Base-by-base conservation (phyloP, 2,113 vertebrate species). In the Grantiella picta region DNA sequence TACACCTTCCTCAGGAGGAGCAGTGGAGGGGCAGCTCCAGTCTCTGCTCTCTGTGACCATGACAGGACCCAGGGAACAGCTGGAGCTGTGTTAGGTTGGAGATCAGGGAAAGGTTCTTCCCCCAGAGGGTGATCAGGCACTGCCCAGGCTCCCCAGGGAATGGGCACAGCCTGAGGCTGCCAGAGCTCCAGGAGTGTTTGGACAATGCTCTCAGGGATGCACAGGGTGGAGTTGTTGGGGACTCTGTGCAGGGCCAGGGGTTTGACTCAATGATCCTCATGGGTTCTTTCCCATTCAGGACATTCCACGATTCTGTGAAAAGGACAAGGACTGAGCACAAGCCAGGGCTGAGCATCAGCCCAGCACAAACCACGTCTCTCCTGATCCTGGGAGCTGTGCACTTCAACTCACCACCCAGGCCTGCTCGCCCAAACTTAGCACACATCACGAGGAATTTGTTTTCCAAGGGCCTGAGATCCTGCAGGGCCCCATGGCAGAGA, bases 221-320 rank as follows among this genome's bases (percentile, higher is more conserved):
- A 0, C 40, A 54, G 40, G 38, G 20, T 25, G 49, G 25, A 31
- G 10, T 7, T 35, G 29, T 4, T 56, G 50, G 21, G 56, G n/a
- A 3, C n/a, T 29, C 56, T 47, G 54, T 0, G 56, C 23, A 5
- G 19, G 19, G 1, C 0, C 21, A 27, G 25, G 25, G 0, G 24
- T 0, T 54, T 29, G 29, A 5, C 6, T 25, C 0, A 0, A 1
- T 31, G 49, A 27, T 42, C 21, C 25, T 5, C 31, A 1, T 10
- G 35, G 17, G 25, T 56, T 57, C 31, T 21, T 64, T 71, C 66
- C 25, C 4, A 14, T n/a, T 25, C 57, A 54, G 29, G 29, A 87
- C 13, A 42, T 50, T 59, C 61, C 17, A 13, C 21, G 52, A 56
- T 35, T 56, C 65, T 31, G 5, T 5, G 12, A 60, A 72, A 89